phyloP scores from a whole-genome alignment of 64 coral and sea anemone genomes.

The Actinia tenebrosa region DNA sequence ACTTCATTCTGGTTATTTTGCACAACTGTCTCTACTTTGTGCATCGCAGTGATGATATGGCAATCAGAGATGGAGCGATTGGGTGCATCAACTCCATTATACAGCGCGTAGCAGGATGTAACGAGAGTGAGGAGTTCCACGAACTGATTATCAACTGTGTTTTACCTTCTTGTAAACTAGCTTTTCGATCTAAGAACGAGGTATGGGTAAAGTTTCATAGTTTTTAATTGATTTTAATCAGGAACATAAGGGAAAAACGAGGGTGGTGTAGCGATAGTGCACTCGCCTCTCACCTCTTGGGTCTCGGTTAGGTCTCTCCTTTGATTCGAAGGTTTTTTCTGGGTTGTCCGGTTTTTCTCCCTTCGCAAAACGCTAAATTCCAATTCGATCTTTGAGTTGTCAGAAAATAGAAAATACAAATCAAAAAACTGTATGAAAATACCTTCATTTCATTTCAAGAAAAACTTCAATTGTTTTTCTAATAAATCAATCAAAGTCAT shows the following conservation, averaged over 20 bases:
- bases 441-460: too few relatives aligned
- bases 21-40: slow-evolving; percentile 83
- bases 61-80: slow-evolving; percentile 67
- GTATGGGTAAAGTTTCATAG: slow-evolving; percentile 6
- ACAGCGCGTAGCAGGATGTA: slow-evolving; percentile 37
- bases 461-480: background rate
- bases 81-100: slow-evolving; percentile 64
- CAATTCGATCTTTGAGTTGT: too few relatives aligned
- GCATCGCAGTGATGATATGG: slow-evolving; percentile 59
- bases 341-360: too few relatives aligned
- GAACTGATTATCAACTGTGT: slow-evolving; percentile 63
- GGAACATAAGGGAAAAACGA: background rate
- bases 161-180: slow-evolving; percentile 60
- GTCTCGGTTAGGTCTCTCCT: too few relatives aligned
- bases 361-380: too few relatives aligned
- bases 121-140: slow-evolving; percentile 51
- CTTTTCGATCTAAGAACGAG: slow-evolving; percentile 73
- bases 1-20: slow-evolving; percentile 47
- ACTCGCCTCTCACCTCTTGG: too few relatives aligned
- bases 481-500: background rate
- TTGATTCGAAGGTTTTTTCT: too few relatives aligned
- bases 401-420: too few relatives aligned
- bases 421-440: too few relatives aligned
- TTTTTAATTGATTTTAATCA: background rate
- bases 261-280: too few relatives aligned